Evolutionary conservation across 1,140 invertebrate genomes (phyloP), one percentile per base, ranked within the genome.

Genomic region (Drosophila obscura): DNA sequence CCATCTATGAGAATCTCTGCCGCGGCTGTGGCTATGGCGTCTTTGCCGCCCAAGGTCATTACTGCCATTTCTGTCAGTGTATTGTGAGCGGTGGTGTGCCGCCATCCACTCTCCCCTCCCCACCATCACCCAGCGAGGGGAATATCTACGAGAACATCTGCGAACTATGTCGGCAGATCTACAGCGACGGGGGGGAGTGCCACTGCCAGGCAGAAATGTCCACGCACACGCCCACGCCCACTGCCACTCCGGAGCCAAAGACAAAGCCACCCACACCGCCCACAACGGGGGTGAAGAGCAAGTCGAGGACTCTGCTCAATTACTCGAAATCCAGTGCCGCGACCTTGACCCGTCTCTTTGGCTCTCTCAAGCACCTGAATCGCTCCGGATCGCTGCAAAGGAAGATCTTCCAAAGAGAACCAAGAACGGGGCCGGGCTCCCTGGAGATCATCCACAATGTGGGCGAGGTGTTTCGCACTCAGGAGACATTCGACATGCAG

Each of bases 71-170:
- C 67, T 91, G 90, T 24, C 77, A 87, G 73, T 91, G 78, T 51
- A 75, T 91, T 43, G 79, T 90, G 0, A 79, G 76, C 50, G 90
- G 90, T 35, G 77, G 75, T 16, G 72, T 79, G 55, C 24, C 35
- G 4, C 43, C 35, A 8, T 31, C 59, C 11, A n/a, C 39, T 6
- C 31, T 15, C 1, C 9, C 55, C 3, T 0, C 28, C 0, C 52
- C 57, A 9, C 43, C 55, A 22, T 41, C 67, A 2, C 22, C n/a
- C 48, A 51, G 24, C 28, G 76, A 84, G 6, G 49, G 51, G n/a
- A 88, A 88, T 7, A 88, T 88, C 19, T 91, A 91, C 59, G 90
- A 91, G 52, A 91, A 91, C 50, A 81, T 91, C 31, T 91, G 90
- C 55, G 80, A 88, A 26, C 31, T 64, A 6, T 88, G 83, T 4